Evolutionary conservation across 2,113 vertebrate genomes (phyloP), one percentile per base, ranked within the genome.

Genomic region (Galbula dea): DNA sequence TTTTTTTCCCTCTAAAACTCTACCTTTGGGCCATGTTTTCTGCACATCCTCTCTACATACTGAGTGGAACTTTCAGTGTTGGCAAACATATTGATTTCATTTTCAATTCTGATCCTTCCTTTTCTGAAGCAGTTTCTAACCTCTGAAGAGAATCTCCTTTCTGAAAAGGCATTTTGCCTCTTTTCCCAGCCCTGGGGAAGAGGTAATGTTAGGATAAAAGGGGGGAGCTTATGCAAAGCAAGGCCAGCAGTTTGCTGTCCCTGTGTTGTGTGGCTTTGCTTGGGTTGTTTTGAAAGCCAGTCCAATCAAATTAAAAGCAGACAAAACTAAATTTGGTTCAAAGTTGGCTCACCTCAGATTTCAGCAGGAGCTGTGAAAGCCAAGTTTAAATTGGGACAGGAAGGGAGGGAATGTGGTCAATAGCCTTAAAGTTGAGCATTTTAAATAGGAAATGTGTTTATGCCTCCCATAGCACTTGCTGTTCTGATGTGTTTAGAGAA

Each of bases 381-480:
- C 96, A 96, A 96, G 94, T 96, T 96, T 96, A 96, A 95, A 94
- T 95, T 95, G 87, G 94, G 93, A 95, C 95, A 96, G 95, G 94
- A 96, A 96, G 95, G 93, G 94, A 96, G 94, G 96, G 95, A 95
- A 95, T 95, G 93, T 95, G 96, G 95, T 96, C 93, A 96, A 94
- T 96, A 96, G 94, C 84, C 89, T 95, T 94, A 93, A 94, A 95
- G 94, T 83, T 96, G 89, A 94, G 93, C 84, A 92, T 96, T 96
- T 95, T 92, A 96, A 96, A 92, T 94, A 91, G 95, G 95, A 96
- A 96, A 94, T 96, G 84, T 96, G 93, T 96, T 96, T 96, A 95
- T 91, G 82, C 69, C 76, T 96, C 91, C 87, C 94, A 85, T 91
- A 95, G 94, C 94, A 94, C 93, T 94, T 91, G 93, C 91, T 95